These are phyloP conservation scores for Myanophis thanlyinensis DNA, from an alignment of 2,113 vertebrate species.

Conservation along the genomic window DNA sequence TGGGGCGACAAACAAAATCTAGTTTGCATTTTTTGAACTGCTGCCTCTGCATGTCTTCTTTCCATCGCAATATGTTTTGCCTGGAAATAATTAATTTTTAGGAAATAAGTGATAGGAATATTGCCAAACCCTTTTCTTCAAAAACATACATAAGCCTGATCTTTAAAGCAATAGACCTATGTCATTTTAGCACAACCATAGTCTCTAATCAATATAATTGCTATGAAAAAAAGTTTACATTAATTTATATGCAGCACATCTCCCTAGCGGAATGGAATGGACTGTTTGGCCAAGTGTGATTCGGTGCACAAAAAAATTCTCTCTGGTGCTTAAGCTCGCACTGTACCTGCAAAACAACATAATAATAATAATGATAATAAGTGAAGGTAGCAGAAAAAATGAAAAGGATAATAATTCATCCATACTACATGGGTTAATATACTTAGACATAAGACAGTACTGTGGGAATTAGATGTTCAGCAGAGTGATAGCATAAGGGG, in stretches of 20 bases:
- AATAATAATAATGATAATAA: too few species aligned
- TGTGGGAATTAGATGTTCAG: too few species aligned
- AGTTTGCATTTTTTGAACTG: constrained; percentile 34
- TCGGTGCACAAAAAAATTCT: too few species aligned
- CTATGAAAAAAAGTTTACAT: background rate
- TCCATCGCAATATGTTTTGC: background rate
- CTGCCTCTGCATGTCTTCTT: constrained; percentile 23
- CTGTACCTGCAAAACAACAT: too few species aligned
- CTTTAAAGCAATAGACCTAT: background rate
- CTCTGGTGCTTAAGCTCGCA: too few species aligned
- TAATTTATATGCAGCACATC: background rate
- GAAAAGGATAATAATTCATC: too few species aligned
- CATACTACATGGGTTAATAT: too few species aligned
- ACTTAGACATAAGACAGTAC: too few species aligned
- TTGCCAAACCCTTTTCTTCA: background rate
- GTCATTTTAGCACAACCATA: background rate
- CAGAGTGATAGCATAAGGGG: too few species aligned
- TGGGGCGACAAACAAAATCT: constrained; percentile 32
- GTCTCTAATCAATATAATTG: background rate
- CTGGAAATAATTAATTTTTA: constrained; percentile 20
- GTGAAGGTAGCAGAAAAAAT: too few species aligned
- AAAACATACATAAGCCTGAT: background rate
- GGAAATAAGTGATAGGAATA: background rate
- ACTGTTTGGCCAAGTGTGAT: too few species aligned
- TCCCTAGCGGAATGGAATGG: background rate